Conservation (phyloP, 2,797 vertebrate genomes). For the Bradypodion ventrale region DNA sequence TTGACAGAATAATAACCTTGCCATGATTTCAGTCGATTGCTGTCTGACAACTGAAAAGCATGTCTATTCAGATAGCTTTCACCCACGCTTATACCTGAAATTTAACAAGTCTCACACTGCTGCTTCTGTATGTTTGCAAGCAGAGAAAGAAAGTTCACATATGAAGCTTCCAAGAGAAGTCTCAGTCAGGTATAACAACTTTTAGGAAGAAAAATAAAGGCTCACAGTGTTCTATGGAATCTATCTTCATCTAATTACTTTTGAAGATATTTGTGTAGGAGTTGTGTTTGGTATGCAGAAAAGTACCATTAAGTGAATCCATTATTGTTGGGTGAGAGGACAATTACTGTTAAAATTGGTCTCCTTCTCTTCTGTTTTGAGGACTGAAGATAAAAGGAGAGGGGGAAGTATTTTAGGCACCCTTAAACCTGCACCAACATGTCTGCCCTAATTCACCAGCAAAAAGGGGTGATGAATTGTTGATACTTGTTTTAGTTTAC, state of each 20-base stretch:
- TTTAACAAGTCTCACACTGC: conserved; percentile 39
- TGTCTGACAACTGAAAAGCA: conserved; percentile 60
- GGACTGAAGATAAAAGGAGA: not conserved
- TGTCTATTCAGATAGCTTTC: conserved; percentile 53
- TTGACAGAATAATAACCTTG: conserved; percentile 61
- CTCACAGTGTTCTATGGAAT: conserved; percentile 34
- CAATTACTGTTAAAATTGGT: not conserved
- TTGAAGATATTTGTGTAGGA: not conserved
- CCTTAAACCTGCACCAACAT: not conserved
- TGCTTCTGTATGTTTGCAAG: conserved; percentile 48
- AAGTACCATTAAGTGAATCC: not conserved
- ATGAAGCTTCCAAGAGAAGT: conserved; percentile 51
- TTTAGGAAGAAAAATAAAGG: conserved; percentile 43
- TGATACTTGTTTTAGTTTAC: not conserved
- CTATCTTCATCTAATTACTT: not conserved
- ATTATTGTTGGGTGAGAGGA: too few species aligned
- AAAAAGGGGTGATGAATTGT: not conserved
- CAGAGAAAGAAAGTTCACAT: conserved; percentile 43
- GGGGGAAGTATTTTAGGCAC: not conserved
- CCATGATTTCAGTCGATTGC: conserved; percentile 59
- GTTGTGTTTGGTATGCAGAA: not conserved
- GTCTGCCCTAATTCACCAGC: not conserved
- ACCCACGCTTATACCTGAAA: conserved; percentile 56
- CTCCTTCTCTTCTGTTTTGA: not conserved
- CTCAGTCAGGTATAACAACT: conserved; percentile 49